Evolutionary conservation across 2,888 invertebrate genomes (phyloP).

Genomic region (Pammene aurita): DNA sequence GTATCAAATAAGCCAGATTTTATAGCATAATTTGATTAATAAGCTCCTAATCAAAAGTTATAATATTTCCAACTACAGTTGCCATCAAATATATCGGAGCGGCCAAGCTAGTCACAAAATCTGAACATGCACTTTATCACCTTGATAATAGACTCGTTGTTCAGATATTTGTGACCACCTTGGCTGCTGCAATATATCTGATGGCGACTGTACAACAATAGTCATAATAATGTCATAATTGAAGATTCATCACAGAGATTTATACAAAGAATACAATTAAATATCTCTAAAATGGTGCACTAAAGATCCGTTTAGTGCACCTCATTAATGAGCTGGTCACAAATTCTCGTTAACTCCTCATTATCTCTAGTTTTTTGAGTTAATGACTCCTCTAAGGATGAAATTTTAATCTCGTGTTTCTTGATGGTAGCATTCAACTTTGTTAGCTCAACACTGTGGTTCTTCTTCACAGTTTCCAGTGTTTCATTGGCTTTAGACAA

Average conservation of each 20-base stretch:
- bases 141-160: too few species aligned
- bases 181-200: too few species aligned
- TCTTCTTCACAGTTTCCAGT: conserved; percentile 87
- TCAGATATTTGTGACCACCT: too few species aligned
- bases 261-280: conserved; percentile 42
- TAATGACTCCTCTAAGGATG: conserved; percentile 91
- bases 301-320: conserved; percentile 55
- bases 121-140: too few species aligned
- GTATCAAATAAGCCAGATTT: conserved; percentile 15
- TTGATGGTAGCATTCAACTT: conserved; percentile 93
- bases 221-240: conserved; percentile 47
- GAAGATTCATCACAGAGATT: conserved; percentile 61
- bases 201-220: conserved; percentile 44
- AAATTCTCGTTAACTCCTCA: conserved; percentile 93
- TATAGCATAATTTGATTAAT: conserved; percentile 13
- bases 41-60: conserved; percentile 25
- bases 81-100: too few species aligned
- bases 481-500: conserved; percentile 89
- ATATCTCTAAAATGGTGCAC: conserved; percentile 31
- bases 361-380: conserved; percentile 95
- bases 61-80: conserved; percentile 26
- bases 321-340: conserved; percentile 93
- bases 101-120: too few species aligned
- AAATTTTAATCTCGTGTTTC: conserved; percentile 93
- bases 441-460: conserved; percentile 89